Evolutionary conservation across 2,888 invertebrate species (phyloP).

Genomic region (Clusia tigrina): DNA sequence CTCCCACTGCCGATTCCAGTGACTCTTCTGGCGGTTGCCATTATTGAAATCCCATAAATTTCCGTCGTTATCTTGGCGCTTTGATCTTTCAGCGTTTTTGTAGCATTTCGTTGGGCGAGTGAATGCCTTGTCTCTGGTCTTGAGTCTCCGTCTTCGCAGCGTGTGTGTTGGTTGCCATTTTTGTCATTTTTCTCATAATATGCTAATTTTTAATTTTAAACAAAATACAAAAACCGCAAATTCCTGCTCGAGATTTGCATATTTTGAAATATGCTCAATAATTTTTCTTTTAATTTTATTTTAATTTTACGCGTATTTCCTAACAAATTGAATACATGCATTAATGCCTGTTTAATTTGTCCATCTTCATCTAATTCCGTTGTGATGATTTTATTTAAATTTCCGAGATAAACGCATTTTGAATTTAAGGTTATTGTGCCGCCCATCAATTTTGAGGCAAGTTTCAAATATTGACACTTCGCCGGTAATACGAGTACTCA

Average conservation of each 20-base stretch:
- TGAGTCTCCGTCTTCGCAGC: neutral
- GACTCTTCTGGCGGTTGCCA: too few species aligned
- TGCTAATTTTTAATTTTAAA: neutral
- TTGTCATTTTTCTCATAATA: neutral
- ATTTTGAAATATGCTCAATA: neutral
- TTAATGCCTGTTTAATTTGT: neutral
- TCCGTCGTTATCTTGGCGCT: too few species aligned
- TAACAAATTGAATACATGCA: neutral
- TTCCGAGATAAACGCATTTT: neutral
- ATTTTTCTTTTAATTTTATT: neutral
- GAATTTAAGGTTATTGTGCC: neutral
- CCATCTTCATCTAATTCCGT: neutral
- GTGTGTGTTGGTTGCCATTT: neutral
- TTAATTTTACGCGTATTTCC: neutral
- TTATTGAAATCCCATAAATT: too few species aligned
- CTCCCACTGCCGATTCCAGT: too few species aligned
- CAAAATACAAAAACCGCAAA: too few species aligned
- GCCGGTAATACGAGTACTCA: too few species aligned
- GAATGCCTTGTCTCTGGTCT: too few species aligned
- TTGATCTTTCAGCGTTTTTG: too few species aligned
- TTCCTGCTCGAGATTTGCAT: too few species aligned
- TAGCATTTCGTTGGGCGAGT: too few species aligned
- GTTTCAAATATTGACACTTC: neutral
- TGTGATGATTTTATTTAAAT: neutral
- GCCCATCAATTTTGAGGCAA: neutral